phyloP scores from a whole-genome alignment of 2,113 vertebrate species.

The Quiscalus mexicanus region DNA sequence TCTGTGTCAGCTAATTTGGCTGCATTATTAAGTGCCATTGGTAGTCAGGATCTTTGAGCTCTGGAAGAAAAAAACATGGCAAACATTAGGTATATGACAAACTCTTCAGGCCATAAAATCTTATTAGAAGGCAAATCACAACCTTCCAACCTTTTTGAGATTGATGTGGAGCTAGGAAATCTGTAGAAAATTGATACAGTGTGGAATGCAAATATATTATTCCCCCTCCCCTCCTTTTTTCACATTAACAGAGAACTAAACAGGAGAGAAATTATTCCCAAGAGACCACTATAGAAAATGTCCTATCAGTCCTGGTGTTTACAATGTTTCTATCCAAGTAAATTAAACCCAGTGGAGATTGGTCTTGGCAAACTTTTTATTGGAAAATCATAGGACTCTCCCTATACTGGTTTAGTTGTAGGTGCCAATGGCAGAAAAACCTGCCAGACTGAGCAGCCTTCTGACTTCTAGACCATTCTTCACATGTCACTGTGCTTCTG shows the following conservation, averaged over 20 bases:
- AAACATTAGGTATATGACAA: conserved; percentile 34
- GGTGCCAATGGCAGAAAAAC: neutral
- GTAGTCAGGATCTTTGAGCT: conserved; percentile 30
- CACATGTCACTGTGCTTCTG: neutral
- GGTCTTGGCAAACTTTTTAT: neutral
- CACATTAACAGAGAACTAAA: neutral
- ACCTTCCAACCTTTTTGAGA: conserved; percentile 23
- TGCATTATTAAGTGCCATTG: conserved; percentile 2
- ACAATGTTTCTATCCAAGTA: neutral
- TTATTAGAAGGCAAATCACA: conserved; percentile 51
- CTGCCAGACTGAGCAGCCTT: neutral
- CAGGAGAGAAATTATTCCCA: neutral
- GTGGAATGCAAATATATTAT: neutral
- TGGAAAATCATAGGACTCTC: neutral
- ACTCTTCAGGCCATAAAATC: conserved; percentile 51
- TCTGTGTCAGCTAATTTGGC: conserved; percentile 52
- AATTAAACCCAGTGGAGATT: neutral
- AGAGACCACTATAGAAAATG: neutral
- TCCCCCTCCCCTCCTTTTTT: neutral
- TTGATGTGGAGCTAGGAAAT: conserved; percentile 19
- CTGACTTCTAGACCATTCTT: neutral
- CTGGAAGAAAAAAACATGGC: neutral
- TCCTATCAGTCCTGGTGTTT: neutral
- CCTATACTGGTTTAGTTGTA: neutral
- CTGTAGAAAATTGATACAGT: conserved; percentile 9